Percentiles rank a stretch among this genome's conserved stretches.
Conservation (phyloP, 2,888 invertebrate species). For the Nomada ferruginata region DNA sequence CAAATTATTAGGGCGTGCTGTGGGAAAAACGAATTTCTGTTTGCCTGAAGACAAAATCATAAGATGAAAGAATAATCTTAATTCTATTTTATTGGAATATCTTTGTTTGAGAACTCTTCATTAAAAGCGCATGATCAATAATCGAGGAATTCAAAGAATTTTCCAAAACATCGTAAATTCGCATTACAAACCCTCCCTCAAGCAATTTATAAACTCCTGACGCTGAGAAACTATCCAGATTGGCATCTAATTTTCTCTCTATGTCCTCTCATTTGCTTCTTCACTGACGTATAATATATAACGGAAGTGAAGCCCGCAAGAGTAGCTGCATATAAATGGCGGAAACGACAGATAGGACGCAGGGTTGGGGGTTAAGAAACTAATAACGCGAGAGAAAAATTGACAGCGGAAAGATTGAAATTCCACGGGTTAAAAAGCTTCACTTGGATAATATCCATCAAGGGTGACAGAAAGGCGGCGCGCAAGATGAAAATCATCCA, state of each 20-base stretch:
- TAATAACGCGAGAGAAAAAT: conserved; percentile 52
- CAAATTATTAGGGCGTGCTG: no score
- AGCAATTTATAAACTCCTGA: not conserved
- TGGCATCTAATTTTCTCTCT: conserved; percentile 2
- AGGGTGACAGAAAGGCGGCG: conserved; percentile 15
- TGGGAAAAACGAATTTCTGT: no score
- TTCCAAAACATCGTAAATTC: not conserved
- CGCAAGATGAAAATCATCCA: conserved; percentile 16
- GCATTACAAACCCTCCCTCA: not conserved
- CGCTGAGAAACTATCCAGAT: not conserved
- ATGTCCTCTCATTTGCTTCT: conserved; percentile 6
- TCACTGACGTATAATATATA: not conserved
- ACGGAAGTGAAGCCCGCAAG: not conserved
- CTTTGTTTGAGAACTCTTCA: no score
- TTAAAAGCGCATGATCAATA: no score
- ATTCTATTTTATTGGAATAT: no score
- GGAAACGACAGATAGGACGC: conserved; percentile 17
- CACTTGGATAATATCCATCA: conserved; percentile 38
- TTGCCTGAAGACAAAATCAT: not conserved
- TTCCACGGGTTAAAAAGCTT: conserved; percentile 72
- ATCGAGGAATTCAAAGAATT: not conserved
- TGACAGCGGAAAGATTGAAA: conserved; percentile 76
- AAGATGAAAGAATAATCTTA: not conserved
- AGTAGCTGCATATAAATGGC: conserved; percentile 5
- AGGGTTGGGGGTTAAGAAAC: conserved; percentile 14